Evolutionary conservation across 1,140 invertebrate species (phyloP).

Genomic region (Anastatus disparis): DNA sequence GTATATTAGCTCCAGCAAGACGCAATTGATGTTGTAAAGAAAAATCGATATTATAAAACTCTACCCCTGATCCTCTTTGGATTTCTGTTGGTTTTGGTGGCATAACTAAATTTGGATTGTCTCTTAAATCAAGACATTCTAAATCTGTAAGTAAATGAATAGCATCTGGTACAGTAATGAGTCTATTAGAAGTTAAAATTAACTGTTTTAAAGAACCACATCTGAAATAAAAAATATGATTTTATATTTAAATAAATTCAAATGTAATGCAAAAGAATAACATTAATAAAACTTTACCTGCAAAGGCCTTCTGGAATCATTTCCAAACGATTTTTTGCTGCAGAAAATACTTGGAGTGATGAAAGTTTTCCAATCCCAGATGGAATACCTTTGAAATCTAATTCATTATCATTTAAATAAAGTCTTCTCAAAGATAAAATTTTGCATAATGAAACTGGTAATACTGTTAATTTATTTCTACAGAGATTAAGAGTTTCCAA

Average conservation of each 20-base stretch:
- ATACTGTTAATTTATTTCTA: slow-evolving; percentile 85
- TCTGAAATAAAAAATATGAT: slow-evolving; percentile 66
- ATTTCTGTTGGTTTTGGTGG: slow-evolving; percentile 92
- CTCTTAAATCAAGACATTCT: slow-evolving; percentile 88
- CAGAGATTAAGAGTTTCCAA: slow-evolving; percentile 94
- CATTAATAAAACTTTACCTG: slow-evolving; percentile 69
- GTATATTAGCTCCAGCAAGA: slow-evolving; percentile 86
- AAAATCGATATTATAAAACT: slow-evolving; percentile 99
- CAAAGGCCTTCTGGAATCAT: slow-evolving; percentile 99
- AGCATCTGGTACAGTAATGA: slow-evolving; percentile 97
- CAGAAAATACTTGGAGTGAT: slow-evolving; percentile 94
- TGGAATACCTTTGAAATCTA: slow-evolving; percentile 98
- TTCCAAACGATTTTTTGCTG: slow-evolving; percentile 95
- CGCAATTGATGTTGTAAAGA: slow-evolving; percentile 94
- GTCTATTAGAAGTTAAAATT: slow-evolving; percentile 90
- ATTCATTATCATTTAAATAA: slow-evolving; percentile 93
- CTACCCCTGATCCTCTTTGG: slow-evolving; percentile 83
- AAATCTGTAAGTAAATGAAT: slow-evolving; percentile 94
- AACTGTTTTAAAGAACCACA: slow-evolving; percentile 96
- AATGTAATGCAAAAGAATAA: slow-evolving; percentile 1
- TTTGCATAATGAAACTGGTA: slow-evolving; percentile 92
- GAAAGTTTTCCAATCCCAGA: slow-evolving; percentile 96
- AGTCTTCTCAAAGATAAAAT: slow-evolving; percentile 84
- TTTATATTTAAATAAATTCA: neutral
- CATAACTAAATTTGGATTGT: slow-evolving; percentile 97